Conservation (phyloP, 2,113 vertebrate species). For the Tupaia chinensis region DNA sequence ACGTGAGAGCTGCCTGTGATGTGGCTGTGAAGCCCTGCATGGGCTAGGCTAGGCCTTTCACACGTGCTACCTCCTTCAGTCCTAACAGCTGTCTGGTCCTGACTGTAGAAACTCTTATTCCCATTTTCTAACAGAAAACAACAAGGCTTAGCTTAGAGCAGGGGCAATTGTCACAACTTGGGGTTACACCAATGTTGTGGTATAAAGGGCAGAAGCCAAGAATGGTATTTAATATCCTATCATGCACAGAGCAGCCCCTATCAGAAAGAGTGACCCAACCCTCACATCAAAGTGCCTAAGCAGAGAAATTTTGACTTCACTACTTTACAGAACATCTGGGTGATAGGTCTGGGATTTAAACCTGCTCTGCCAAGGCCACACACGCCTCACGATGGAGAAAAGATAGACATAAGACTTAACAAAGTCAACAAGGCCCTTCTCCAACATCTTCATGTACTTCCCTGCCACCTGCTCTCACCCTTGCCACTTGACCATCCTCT, state of each 20-base stretch:
- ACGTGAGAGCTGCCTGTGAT: not conserved
- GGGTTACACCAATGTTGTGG: too few species aligned
- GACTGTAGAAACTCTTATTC: not conserved
- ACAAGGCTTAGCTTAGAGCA: not conserved
- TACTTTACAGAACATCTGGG: not conserved
- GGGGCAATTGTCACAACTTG: too few species aligned
- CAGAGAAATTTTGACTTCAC: not conserved
- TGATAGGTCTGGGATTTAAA: not conserved
- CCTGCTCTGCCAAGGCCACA: rapidly evolving
- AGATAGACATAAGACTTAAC: rapidly evolving
- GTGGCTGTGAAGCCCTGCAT: too few species aligned
- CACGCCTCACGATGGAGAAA: not conserved
- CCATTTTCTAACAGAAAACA: not conserved
- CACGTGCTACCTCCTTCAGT: not conserved
- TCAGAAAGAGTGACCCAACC: not conserved
- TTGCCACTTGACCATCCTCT: rapidly evolving
- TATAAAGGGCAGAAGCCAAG: not conserved
- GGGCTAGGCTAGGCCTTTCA: not conserved
- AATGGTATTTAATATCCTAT: rapidly evolving
- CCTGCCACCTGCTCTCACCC: not conserved
- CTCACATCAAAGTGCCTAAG: not conserved
- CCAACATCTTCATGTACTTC: rapidly evolving
- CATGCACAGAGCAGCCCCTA: not conserved
- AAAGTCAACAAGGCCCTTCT: not conserved
- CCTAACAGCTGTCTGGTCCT: too few species aligned